Percentiles rank a stretch among this genome's conserved stretches.
phyloP scores from a whole-genome alignment of 2,888 invertebrate genomes.

The Oxyteleia sp. region DNA sequence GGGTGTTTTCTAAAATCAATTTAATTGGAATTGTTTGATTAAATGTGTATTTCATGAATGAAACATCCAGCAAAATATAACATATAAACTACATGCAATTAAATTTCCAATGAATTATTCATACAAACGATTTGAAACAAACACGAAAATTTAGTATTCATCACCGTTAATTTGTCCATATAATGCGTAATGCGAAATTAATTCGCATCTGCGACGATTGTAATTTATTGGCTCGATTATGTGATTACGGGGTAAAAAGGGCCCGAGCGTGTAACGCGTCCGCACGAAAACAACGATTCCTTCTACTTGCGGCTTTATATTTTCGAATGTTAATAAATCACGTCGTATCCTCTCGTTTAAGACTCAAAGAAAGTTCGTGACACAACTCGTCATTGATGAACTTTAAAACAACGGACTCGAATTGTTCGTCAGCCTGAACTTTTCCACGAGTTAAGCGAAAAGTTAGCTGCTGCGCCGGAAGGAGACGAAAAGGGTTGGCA shows the following conservation, averaged over 20 bases:
- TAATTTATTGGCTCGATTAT: slow-evolving; percentile 48
- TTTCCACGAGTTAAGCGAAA: slow-evolving; percentile 62
- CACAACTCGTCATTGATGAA: slow-evolving; percentile 57
- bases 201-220: slow-evolving; percentile 29
- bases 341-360: slow-evolving; percentile 42
- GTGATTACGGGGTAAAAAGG: slow-evolving; percentile 26
- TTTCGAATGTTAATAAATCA: slow-evolving; percentile 60
- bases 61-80: slow-evolving; percentile 38
- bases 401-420: slow-evolving; percentile 48
- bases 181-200: slow-evolving; percentile 54
- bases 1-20: slow-evolving; percentile 21
- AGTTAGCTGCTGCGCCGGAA: slow-evolving; percentile 43
- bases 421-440: slow-evolving; percentile 58
- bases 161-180: slow-evolving; percentile 60
- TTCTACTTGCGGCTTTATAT: slow-evolving; percentile 17
- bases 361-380: slow-evolving; percentile 46
- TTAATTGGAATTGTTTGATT: slow-evolving; percentile 38
- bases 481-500: slow-evolving; percentile 23
- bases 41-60: slow-evolving; percentile 40
- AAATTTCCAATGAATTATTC: slow-evolving; percentile 62
- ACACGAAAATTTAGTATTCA: slow-evolving; percentile 63
- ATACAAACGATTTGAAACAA: slow-evolving; percentile 58
- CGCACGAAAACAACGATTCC: slow-evolving; percentile 11
- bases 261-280: neutral
- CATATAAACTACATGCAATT: slow-evolving; percentile 43